Conservation (phyloP, 2,888 invertebrate genomes). For the Linnaemya tessellans region DNA sequence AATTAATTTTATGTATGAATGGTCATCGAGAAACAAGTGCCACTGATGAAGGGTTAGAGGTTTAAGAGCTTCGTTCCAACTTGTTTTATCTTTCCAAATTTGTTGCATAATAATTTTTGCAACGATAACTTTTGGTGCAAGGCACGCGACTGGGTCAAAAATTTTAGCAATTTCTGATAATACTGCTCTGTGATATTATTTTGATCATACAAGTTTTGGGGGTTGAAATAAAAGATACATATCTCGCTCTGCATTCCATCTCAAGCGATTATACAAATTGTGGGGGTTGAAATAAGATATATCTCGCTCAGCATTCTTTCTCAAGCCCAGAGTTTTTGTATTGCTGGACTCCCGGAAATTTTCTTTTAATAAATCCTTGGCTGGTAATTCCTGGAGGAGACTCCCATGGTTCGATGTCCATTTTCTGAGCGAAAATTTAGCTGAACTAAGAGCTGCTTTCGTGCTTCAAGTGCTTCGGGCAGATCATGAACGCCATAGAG, state of each 20-base stretch:
- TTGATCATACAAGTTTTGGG: no score
- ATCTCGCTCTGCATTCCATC: not conserved
- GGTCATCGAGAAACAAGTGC: no score
- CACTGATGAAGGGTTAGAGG: no score
- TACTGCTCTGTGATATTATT: no score
- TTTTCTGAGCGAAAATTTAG: constrained; percentile 1
- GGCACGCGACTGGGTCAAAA: no score
- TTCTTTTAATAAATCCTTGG: not conserved
- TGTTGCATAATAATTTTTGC: no score
- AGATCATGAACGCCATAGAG: not conserved
- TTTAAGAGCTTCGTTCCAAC: no score
- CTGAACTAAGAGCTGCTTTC: not conserved
- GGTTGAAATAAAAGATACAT: not conserved
- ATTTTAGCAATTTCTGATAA: no score
- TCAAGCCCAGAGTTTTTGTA: not conserved
- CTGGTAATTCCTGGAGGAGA: not conserved
- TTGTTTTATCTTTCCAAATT: no score
- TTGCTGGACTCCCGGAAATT: not conserved
- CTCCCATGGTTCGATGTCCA: not conserved
- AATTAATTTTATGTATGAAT: no score
- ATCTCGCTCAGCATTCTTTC: not conserved
- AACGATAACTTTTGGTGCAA: no score
- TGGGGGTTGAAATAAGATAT: not conserved
- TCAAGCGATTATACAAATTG: no score
- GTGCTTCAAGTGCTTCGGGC: not conserved